Conservation (phyloP, 2,888 invertebrate genomes). For the Ophraella communa region DNA sequence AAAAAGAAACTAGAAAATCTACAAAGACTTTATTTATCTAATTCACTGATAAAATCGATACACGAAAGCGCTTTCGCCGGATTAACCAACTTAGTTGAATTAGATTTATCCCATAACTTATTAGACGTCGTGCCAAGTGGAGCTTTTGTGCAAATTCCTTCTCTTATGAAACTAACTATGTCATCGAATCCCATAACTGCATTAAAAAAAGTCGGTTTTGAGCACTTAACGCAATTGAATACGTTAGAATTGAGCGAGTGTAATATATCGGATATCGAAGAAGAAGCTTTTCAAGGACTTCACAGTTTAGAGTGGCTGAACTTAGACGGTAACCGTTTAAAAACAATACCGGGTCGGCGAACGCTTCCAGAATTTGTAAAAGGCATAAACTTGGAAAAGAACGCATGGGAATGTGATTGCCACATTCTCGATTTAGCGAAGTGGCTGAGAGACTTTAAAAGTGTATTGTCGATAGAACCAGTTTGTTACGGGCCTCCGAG, state of each 20-base stretch:
- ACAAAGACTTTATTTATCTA: constrained; percentile 83
- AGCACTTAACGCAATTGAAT: constrained; percentile 76
- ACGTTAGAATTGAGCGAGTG: constrained; percentile 84
- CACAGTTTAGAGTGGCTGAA: constrained; percentile 84
- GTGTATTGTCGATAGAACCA: constrained; percentile 80
- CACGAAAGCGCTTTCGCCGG: constrained; percentile 84
- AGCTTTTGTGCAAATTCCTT: constrained; percentile 79
- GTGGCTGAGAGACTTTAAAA: constrained; percentile 80
- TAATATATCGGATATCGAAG: constrained; percentile 77
- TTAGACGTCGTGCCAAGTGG: constrained; percentile 79
- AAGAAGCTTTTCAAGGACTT: constrained; percentile 82
- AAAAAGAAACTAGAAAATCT: constrained; percentile 81
- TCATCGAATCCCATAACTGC: constrained; percentile 82
- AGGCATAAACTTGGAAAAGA: constrained; percentile 77
- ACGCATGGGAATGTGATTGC: constrained; percentile 91
- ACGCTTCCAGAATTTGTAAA: constrained; percentile 78
- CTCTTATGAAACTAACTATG: constrained; percentile 82
- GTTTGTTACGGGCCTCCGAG: constrained; percentile 76
- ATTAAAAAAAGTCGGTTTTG: constrained; percentile 76
- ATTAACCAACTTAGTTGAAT: constrained; percentile 85
- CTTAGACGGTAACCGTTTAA: constrained; percentile 81
- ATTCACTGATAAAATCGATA: constrained; percentile 79
- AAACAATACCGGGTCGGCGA: constrained; percentile 72
- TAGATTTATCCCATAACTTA: constrained; percentile 85
- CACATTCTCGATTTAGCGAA: constrained; percentile 76